Percentiles rank a stretch among this genome's conserved stretches.
phyloP scores from a whole-genome alignment of 2,113 vertebrate species.

The Scomber scombrus region DNA sequence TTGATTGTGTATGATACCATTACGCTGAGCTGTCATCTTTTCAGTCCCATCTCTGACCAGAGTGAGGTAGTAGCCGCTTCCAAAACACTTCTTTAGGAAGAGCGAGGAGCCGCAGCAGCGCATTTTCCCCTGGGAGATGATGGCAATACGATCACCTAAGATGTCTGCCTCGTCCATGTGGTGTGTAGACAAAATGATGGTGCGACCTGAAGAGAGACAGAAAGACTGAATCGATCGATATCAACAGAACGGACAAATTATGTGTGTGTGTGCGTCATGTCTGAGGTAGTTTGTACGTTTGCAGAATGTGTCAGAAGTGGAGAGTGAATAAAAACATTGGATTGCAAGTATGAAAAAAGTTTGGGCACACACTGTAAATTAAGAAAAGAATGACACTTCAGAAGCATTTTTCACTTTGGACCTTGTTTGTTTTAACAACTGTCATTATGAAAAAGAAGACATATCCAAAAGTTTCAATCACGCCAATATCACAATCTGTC shows the following conservation, averaged over 20 bases:
- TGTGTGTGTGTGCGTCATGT: neutral
- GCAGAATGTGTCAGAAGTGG: neutral
- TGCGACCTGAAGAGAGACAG: slow-evolving; percentile 87
- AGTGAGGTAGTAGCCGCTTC: slow-evolving; percentile 97
- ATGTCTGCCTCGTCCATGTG: slow-evolving; percentile 99
- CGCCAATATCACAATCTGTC: slow-evolving; percentile 52
- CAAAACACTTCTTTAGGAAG: slow-evolving; percentile 95
- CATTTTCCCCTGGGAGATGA: slow-evolving; percentile 95
- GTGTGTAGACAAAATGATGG: slow-evolving; percentile 96
- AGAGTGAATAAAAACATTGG: neutral
- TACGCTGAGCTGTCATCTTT: slow-evolving; percentile 84
- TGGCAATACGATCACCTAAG: slow-evolving; percentile 94
- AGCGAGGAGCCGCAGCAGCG: slow-evolving; percentile 97
- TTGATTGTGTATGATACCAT: slow-evolving; percentile 83
- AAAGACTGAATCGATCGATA: neutral
- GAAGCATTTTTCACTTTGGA: slow-evolving; percentile 4
- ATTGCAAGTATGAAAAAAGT: neutral
- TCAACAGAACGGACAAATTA: neutral
- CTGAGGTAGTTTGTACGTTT: neutral
- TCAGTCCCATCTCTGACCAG: slow-evolving; percentile 83
- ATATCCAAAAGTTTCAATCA: slow-evolving; percentile 39
- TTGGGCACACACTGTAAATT: neutral
- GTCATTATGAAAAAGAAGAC: slow-evolving; percentile 3
- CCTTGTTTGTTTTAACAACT: slow-evolving; percentile 52
- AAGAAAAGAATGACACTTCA: slow-evolving; percentile 5